phyloP scores from a whole-genome alignment of 2,888 invertebrate species.

The Sinentomon sp. region DNA sequence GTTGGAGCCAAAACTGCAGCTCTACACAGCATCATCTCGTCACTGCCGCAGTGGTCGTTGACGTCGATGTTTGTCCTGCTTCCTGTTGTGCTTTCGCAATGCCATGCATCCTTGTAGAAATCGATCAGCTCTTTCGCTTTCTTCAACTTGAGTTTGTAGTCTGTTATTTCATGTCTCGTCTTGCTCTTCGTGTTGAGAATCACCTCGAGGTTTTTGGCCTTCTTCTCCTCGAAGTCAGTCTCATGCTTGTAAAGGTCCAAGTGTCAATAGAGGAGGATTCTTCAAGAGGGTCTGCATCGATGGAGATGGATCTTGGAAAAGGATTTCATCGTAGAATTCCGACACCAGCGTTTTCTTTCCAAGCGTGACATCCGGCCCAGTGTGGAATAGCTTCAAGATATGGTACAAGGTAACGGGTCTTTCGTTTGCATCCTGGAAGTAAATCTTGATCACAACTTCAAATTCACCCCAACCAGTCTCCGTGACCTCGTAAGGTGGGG shows the following conservation, averaged over 20 bases:
- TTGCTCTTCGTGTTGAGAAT: slow-evolving; percentile 52
- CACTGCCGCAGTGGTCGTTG: too few species aligned
- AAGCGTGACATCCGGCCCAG: slow-evolving; percentile 24
- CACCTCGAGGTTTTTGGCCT: slow-evolving; percentile 44
- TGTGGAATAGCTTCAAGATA: slow-evolving; percentile 76
- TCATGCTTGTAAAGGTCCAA: slow-evolving; percentile 53
- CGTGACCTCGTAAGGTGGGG: slow-evolving; percentile 86
- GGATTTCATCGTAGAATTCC: slow-evolving; percentile 85
- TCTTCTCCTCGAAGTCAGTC: slow-evolving; percentile 72
- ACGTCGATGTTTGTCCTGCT: too few species aligned
- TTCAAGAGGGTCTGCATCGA: slow-evolving; percentile 67
- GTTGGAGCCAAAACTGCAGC: too few species aligned
- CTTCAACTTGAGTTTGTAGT: slow-evolving; percentile 57
- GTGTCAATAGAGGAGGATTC: slow-evolving; percentile 35
- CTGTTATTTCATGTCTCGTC: slow-evolving; percentile 48
- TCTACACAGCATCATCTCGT: too few species aligned
- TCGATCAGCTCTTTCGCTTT: slow-evolving; percentile 59
- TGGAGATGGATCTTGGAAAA: slow-evolving; percentile 69
- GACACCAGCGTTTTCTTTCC: slow-evolving; percentile 50
- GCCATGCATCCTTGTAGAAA: slow-evolving; percentile 21
- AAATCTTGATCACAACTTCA: slow-evolving; percentile 89
- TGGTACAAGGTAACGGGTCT: slow-evolving; percentile 82
- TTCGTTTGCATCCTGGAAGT: slow-evolving; percentile 87
- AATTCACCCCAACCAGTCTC: slow-evolving; percentile 99
- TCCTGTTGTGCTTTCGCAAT: too few species aligned